Base-by-base conservation (phyloP, 1,140 invertebrate genomes). In the Calephelis nemesis region DNA sequence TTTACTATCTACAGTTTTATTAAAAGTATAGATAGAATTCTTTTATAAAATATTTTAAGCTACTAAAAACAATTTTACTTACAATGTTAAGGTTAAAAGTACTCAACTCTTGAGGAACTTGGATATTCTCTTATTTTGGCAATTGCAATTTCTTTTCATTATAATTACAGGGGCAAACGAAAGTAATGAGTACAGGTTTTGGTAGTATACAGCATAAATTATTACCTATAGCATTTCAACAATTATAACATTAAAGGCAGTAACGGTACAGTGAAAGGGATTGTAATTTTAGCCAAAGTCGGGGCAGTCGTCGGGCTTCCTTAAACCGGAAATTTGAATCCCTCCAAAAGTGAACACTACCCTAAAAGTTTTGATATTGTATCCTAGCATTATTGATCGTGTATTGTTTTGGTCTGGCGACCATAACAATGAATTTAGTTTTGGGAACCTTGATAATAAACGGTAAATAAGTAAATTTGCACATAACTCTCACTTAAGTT, bases 291-390 rank as follows among this genome's bases (percentile, higher is more conserved):
- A 77, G 65, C 60, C 68, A 66, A 68, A n/a, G 62, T 64, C 48
- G 72, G 48, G 68, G 68, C 62, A 63, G 48, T 67, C 15, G 73
- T 75, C 67, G 68, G 79, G 81, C 79, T 90, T 83, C 82, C 68
- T 77, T 47, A 75, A 78, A 73, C 78, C 83, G 88, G 88, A 90
- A 85, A 88, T 90, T 79, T 72, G 80, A 83, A 85, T 81, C 86
- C 85, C 79, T 77, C 75, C 79, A 77, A 74, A 69, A 65, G 45
- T 70, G 63, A 66, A 66, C 62, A 67, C 63, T 54, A 68, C 75
- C 75, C 70, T 70, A 81, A 81, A 78, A 78, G 85, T 82, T 82
- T 79, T 68, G 75, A 81, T 79, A 42, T 45, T 76, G 86, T 90
- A 76, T 77, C 85, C 82, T 81, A 84, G 85, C 82, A 84, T 77